Base-by-base conservation (phyloP, 2,797 vertebrate species). In the Coreius guichenoti region DNA sequence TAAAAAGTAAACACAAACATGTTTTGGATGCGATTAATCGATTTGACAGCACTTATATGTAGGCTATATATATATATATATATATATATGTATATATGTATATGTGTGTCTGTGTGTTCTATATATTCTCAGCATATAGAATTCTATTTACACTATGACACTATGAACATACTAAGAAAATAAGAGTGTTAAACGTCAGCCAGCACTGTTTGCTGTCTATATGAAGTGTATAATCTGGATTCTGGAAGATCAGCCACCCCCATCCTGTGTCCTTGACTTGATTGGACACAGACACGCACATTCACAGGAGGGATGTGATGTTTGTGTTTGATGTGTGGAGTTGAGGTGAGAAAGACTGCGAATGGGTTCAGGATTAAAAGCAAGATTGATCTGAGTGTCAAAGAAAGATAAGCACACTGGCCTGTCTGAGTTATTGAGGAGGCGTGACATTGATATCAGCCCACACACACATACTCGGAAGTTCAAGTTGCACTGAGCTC, bases 331-430 rank as follows among this genome's bases (percentile, higher is more conserved):
- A 91, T 90, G 87, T 90, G 88, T 73, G 83, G 68, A 45, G 39
- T 70, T 45, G 76, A 61, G 77, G 65, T 58, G 45, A 86, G 82
- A 73, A 73, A 79, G 79, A 87, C 84, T 82, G 81, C 58, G 80
- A 89, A 85, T 85, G 89, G 76, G 81, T 86, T 83, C 80, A 70
- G 87, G 84, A 89, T 92, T 89, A 92, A 86, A 83, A 76, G 89
- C 76, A 83, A 86, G 83, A 91, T 88, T 91, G 88, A 91, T 91
- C 91, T 90, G 88, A 86, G 82, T 90, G 92, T 92, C 88, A 87
- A 87, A 81, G 76, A 78, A 81, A 89, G 90, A 90, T 84, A 91
- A 90, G 90, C 86, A 77, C 84, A 88, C 86, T 82, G 86, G 80
- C 69, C 80, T 81, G 89, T 88, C 88, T 86, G 88, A 91, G 90